Conservation (phyloP, 2,888 invertebrate species). For the Phyllotreta striolata region DNA sequence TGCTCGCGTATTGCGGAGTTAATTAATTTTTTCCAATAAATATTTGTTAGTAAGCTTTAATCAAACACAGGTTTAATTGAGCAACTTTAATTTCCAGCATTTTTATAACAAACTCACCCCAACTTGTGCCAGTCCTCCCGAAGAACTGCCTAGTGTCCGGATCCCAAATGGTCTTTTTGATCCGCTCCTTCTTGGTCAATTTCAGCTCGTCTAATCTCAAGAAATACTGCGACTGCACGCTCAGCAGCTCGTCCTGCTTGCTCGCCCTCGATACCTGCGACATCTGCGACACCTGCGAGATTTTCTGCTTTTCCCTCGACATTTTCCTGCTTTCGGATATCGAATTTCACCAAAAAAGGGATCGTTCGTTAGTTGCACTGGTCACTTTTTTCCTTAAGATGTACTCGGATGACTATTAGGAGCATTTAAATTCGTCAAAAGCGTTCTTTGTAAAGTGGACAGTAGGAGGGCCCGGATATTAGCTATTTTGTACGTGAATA, state of each 20-base stretch:
- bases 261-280: slow-evolving; percentile 48
- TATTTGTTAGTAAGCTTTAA: no score
- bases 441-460: slow-evolving; percentile 43
- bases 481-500: slow-evolving; percentile 63
- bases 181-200: slow-evolving; percentile 66
- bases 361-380: slow-evolving; percentile 5
- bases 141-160: slow-evolving; percentile 75
- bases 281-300: slow-evolving; percentile 35
- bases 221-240: slow-evolving; percentile 66
- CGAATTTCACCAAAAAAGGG: not conserved
- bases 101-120: slow-evolving; percentile 73
- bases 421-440: slow-evolving; percentile 30
- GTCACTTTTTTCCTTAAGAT: slow-evolving; percentile 18
- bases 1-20: no score
- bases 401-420: slow-evolving; percentile 28
- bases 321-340: slow-evolving; percentile 7
- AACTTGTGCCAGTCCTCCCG: slow-evolving; percentile 80
- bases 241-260: slow-evolving; percentile 58
- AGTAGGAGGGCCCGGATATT: slow-evolving; percentile 63
- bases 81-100: not conserved
- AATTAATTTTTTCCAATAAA: no score
- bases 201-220: slow-evolving; percentile 66
- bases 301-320: slow-evolving; percentile 31
- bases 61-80: no score
- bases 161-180: slow-evolving; percentile 79